phyloP scores from a whole-genome alignment of 2,888 invertebrate genomes.

The Nomada hirtipes region DNA sequence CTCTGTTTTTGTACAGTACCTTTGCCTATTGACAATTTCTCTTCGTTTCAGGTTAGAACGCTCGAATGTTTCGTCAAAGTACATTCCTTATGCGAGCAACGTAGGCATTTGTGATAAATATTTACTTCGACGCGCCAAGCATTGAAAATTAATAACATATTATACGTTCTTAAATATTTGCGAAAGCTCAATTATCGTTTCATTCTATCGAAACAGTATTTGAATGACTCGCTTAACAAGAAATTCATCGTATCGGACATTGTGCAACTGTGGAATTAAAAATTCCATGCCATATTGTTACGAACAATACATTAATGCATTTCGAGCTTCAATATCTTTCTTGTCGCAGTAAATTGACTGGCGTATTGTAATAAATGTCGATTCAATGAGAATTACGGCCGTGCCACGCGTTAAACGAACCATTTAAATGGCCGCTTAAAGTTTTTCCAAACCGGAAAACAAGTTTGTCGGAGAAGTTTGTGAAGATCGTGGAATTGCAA shows the following conservation, averaged over 20 bases:
- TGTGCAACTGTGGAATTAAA: neutral
- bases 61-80: too few relatives aligned
- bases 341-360: constrained; percentile 1
- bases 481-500: constrained; percentile 3
- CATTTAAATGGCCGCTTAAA: constrained; percentile 1
- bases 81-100: too few relatives aligned
- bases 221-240: too few relatives aligned
- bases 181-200: too few relatives aligned
- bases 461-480: neutral
- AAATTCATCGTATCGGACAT: neutral
- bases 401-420: constrained; percentile 13
- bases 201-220: too few relatives aligned
- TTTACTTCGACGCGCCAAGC: too few relatives aligned
- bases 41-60: too few relatives aligned
- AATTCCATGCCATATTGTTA: neutral
- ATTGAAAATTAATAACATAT: too few relatives aligned
- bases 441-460: neutral
- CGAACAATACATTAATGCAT: neutral
- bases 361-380: neutral
- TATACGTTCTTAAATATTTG: too few relatives aligned
- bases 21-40: too few relatives aligned
- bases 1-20: too few relatives aligned
- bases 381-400: constrained; percentile 2
- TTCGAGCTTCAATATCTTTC: neutral
- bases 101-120: too few relatives aligned